Evolutionary conservation across 2,888 invertebrate genomes (phyloP), one percentile per base, ranked within the genome.

Genomic region (Alviniconcha strummeri): DNA sequence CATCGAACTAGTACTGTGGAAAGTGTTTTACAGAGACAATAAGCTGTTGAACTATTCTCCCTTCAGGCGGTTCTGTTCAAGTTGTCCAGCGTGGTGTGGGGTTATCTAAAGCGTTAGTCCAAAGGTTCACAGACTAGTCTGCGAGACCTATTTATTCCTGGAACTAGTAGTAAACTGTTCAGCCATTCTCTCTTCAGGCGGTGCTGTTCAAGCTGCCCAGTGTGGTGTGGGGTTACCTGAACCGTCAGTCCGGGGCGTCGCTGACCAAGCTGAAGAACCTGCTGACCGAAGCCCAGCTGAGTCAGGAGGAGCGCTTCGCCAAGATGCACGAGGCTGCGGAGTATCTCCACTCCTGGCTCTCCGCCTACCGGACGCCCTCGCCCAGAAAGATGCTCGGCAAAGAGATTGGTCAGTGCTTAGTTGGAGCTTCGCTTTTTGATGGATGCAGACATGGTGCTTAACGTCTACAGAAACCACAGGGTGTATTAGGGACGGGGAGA

Each of bases 261-360:
- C 77, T 85, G 52, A 19, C 72, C n/a, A 85, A 85, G 81, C 81
- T 85, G 36, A 81, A 78, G 7, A 81, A 83, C 55, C 81, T 85
- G 55, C 83, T 85, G 15, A 19, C 67, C 7, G 81, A 85, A 36
- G 83, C 85, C 36, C 83, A 83, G 71, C 79, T 54, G 11, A 71
- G 57, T 15, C 77, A 83, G 13, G 81, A 78, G 15, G 79, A 81
- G 19, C 74, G 55, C 1, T 71, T 54, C 17, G 71, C 72, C 57
- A 85, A 80, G 75, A 83, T 83, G 83, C 81, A 85, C 79, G 83
- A 85, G 81, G 83, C 79, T 15, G 85, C 83, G n/a, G 78, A 81
- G 60, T 85, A 83, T 69, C 81, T 85, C 17, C 83, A 85, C 67
- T 79, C 83, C 71, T 85, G 83, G 83, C 79, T 85, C 52, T 81